phyloP scores from a whole-genome alignment of 2,888 invertebrate genomes.

The Eueremaeus valkanovi region DNA sequence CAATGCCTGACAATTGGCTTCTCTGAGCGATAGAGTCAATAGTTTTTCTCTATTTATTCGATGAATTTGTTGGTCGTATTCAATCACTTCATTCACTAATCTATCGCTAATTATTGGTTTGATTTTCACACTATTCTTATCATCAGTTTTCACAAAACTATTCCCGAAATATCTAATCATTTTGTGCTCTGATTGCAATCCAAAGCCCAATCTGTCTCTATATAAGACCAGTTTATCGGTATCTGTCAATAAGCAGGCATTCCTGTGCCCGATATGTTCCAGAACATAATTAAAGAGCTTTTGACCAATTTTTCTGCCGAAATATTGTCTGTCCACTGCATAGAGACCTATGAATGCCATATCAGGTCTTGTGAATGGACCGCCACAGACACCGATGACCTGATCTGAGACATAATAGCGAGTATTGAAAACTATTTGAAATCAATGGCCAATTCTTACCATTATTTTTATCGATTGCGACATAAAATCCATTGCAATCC shows the following conservation, averaged over 20 bases:
- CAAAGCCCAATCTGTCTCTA: not conserved
- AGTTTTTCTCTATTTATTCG: not conserved
- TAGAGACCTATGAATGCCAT: slow-evolving; percentile 44
- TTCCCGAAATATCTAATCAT: not conserved
- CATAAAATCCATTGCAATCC: slow-evolving; percentile 44
- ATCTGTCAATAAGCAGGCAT: slow-evolving; percentile 43
- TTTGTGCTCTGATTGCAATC: not conserved
- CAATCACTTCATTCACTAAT: not conserved
- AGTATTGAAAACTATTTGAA: not conserved
- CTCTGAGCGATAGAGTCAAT: not conserved
- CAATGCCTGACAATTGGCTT: not conserved
- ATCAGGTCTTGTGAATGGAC: slow-evolving; percentile 40
- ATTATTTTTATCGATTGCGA: slow-evolving; percentile 37
- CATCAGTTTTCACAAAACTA: not conserved
- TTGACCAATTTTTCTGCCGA: slow-evolving; percentile 42
- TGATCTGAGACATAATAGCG: slow-evolving; percentile 27
- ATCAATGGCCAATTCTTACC: not conserved
- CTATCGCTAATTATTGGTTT: not conserved
- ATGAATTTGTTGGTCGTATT: slow-evolving; percentile 12
- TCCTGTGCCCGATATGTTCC: slow-evolving; percentile 42
- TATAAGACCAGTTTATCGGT: slow-evolving; percentile 40
- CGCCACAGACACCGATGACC: slow-evolving; percentile 43
- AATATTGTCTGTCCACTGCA: slow-evolving; percentile 41
- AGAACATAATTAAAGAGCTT: slow-evolving; percentile 44
- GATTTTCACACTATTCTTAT: not conserved